These are phyloP conservation scores for Callipepla squamata DNA, from an alignment of 2,113 vertebrate genomes.

Conservation along the genomic window DNA sequence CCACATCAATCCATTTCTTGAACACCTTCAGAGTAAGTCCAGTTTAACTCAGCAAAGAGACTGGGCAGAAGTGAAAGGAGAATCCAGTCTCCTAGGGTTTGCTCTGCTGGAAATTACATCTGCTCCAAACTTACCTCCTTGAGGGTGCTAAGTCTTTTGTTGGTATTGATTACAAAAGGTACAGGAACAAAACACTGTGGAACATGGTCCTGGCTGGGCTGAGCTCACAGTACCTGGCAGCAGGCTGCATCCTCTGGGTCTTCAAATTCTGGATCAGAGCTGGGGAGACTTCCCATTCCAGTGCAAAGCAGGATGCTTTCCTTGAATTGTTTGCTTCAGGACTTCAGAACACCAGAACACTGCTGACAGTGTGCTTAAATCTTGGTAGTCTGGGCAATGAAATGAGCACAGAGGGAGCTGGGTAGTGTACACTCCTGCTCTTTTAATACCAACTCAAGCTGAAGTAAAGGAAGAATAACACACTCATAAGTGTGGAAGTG, in stretches of 20 bases:
- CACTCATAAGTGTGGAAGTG: not conserved
- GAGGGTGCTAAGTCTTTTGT: not conserved
- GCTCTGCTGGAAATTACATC: not conserved
- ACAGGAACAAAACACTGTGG: not conserved
- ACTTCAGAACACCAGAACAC: not conserved
- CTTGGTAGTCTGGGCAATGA: not conserved
- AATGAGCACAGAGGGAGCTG: not conserved
- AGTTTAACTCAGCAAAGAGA: not conserved
- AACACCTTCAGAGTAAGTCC: not conserved
- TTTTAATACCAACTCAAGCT: not conserved
- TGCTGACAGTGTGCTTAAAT: not conserved
- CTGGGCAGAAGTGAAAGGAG: not conserved
- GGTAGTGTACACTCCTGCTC: not conserved
- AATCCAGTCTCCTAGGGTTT: not conserved
- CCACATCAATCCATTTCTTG: no score
- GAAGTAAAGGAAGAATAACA: not conserved
- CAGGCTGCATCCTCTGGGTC: not conserved
- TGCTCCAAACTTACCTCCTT: not conserved
- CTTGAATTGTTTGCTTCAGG: not conserved
- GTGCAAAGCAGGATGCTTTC: not conserved
- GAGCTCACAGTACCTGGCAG: not conserved
- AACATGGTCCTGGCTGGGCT: not conserved
- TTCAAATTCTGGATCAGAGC: not conserved
- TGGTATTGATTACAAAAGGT: not conserved
- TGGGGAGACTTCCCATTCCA: not conserved